Conservation (phyloP, 2,797 vertebrate genomes). For the Phalanger gymnotis region DNA sequence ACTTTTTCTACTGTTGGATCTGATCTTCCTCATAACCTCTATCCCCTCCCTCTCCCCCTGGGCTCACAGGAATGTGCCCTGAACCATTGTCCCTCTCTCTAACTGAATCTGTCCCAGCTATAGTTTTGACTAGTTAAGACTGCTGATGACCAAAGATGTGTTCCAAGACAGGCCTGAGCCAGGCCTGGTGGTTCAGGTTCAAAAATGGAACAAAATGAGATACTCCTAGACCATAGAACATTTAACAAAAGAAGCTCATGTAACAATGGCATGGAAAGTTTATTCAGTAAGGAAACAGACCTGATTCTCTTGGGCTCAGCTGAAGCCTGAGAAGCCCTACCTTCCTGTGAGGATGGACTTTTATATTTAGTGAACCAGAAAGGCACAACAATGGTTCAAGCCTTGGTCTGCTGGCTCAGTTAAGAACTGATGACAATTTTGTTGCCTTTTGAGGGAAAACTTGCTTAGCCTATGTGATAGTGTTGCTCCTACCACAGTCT, state of each 20-base stretch:
- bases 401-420: background rate
- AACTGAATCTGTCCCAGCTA: background rate
- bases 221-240: background rate
- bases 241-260: background rate
- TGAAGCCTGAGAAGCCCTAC: background rate
- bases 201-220: background rate
- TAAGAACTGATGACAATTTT: background rate
- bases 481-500: slow-evolving; percentile 37
- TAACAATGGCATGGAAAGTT: background rate
- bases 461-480: slow-evolving; percentile 52
- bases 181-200: background rate
- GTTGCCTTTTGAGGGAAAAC: slow-evolving; percentile 56
- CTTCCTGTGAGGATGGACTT: background rate
- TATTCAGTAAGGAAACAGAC: background rate
- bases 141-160: background rate
- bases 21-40: background rate
- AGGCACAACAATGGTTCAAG: background rate
- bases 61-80: background rate
- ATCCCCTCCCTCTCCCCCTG: background rate
- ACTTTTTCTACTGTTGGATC: background rate
- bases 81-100: background rate
- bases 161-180: background rate
- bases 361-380: background rate
- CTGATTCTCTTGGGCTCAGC: background rate
- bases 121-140: background rate